Base-by-base conservation (phyloP, 2,113 vertebrate genomes). In the Mus spicilegus region DNA sequence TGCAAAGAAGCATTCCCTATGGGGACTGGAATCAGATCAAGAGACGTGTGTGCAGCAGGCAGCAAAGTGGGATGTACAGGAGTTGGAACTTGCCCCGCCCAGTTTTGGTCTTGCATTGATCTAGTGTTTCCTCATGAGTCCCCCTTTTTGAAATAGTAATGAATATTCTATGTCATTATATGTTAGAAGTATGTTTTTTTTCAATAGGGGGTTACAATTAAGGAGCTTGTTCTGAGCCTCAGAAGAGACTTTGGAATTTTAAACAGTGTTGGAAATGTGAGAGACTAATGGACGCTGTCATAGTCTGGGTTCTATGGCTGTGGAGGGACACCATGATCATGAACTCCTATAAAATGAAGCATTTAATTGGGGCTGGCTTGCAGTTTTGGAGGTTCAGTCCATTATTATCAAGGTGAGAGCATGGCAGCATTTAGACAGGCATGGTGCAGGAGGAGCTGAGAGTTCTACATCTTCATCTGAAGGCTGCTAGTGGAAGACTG, bases 11-110 rank as follows among this genome's bases (percentile, higher is more conserved):
- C 33, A 81, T 54, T 58, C 19, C 51, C 22, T 2, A n/a, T 1
- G 16, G 36, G 22, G 54, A 61, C n/a, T 61, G n/a, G n/a, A 84
- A 16, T 56, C 56, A 42, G 56, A 61, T 14, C n/a, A 14, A 39
- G 51, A 17, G 58, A 42, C 14, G 22, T 42, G 56, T 63, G 10
- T 9, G 14, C n/a, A 28, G 56, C 26, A 61, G 54, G n/a, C 80
- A 61, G 22, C n/a, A 16, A 63, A 58, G 56, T 0, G 0, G 20
- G 11, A n/a, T 10, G 5, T 39, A 7, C 1, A 2, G 54, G 54
- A 82, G 54, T 13, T 61, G 80, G n/a, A 63, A 58, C 26, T 84
- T 84, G 22, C 13, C 20, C 24, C 28, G 36, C 36, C 42, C 13
- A 26, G 24, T 4, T 63, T 63, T 84, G 24, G 3, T 42, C 80